Evolutionary conservation across 1,140 invertebrate species (phyloP).

Genomic region (Pogonomyrmex barbatus): DNA sequence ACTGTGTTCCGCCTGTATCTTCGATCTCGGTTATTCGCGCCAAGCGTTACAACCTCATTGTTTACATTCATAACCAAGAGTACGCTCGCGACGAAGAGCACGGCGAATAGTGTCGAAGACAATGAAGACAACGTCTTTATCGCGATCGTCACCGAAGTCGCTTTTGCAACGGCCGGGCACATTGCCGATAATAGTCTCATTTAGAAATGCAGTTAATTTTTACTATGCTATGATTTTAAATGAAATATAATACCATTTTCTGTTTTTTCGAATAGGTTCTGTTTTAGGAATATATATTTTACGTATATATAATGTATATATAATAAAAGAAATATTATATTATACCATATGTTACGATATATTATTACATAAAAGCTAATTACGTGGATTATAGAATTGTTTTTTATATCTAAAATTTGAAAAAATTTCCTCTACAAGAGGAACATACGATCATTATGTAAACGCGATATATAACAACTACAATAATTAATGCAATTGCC

Average conservation of each 20-base stretch:
- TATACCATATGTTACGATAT: background rate
- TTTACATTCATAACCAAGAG: slow-evolving; percentile 69
- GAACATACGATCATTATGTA: background rate
- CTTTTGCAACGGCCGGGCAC: slow-evolving; percentile 8
- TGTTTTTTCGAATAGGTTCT: background rate
- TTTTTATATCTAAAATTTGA: background rate
- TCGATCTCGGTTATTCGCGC: slow-evolving; percentile 70
- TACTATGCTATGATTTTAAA: background rate
- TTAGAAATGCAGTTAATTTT: slow-evolving; percentile 35
- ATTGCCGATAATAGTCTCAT: slow-evolving; percentile 33
- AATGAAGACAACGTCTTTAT: slow-evolving; percentile 51
- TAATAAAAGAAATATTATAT: background rate
- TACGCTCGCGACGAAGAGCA: slow-evolving; percentile 64
- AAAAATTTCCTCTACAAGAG: background rate
- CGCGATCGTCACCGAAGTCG: slow-evolving; percentile 56
- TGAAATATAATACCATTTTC: background rate
- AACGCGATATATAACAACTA: slow-evolving; percentile 2
- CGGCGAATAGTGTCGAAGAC: slow-evolving; percentile 68
- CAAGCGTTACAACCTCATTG: slow-evolving; percentile 55
- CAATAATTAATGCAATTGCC: slow-evolving; percentile 25
- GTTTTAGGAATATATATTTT: too few relatives aligned
- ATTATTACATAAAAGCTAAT: background rate
- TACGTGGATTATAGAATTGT: background rate
- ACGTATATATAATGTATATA: too few relatives aligned
- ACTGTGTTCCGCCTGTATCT: slow-evolving; percentile 62